Percentiles rank a stretch among this genome's conserved stretches.
Conservation (phyloP, 2,888 invertebrate species). For the Cecidostiba fungosa region DNA sequence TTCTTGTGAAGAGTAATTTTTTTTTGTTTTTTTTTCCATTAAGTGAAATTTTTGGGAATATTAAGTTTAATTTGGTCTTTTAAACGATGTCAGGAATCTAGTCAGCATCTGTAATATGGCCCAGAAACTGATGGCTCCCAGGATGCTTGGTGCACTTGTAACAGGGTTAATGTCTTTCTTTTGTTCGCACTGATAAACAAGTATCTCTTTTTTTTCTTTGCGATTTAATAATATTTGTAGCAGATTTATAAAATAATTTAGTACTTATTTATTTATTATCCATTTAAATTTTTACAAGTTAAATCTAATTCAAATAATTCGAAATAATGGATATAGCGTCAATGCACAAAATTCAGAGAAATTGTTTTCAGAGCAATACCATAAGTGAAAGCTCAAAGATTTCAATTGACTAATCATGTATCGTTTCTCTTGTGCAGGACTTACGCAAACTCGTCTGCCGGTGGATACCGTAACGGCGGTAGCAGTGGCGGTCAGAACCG, state of each 20-base stretch:
- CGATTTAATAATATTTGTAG: not conserved
- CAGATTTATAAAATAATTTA: not conserved
- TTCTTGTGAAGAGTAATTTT: not conserved
- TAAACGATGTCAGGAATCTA: not conserved
- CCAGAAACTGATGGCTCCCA: conserved; percentile 1
- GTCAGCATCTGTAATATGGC: conserved; percentile 1
- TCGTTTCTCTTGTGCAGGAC: conserved; percentile 69
- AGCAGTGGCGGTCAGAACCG: conserved; percentile 76
- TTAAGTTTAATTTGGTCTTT: not conserved
- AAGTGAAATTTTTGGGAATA: not conserved
- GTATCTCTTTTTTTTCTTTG: not conserved
- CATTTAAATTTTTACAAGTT: not conserved
- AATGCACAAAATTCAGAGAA: not conserved
- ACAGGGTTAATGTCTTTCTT: conserved; percentile 11
- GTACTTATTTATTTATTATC: too few relatives aligned
- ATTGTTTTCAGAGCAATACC: not conserved
- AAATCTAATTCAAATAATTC: not conserved
- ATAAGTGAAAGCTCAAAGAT: not conserved
- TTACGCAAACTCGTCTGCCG: conserved; percentile 72
- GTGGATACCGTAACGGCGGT: conserved; percentile 67
- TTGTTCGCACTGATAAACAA: not conserved
- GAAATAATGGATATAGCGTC: too few relatives aligned
- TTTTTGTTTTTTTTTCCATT: not conserved
- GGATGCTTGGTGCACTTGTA: not conserved
- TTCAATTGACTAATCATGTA: not conserved